Evolutionary conservation across 1,140 invertebrate genomes (phyloP).

Genomic region (Wasmannia auropunctata): DNA sequence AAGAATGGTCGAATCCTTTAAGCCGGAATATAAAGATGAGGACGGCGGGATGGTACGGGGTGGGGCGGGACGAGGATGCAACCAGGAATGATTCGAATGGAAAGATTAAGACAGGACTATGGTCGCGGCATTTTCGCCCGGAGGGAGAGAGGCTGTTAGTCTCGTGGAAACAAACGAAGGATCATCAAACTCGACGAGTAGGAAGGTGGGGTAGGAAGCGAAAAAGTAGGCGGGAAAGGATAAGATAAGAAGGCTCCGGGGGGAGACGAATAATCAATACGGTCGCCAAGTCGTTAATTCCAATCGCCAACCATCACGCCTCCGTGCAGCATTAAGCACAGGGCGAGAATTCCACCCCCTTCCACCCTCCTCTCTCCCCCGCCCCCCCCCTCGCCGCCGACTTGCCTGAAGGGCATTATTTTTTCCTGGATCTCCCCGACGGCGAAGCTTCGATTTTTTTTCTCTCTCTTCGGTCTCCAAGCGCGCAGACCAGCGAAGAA

Average conservation of each 20-base stretch:
- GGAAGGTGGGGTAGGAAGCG: neutral
- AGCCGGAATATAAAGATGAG: slow-evolving; percentile 26
- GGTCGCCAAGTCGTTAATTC: slow-evolving; percentile 82
- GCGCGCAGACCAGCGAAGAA: neutral
- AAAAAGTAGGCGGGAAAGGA: slow-evolving; percentile 46
- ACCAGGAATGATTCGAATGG: slow-evolving; percentile 23
- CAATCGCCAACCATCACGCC: slow-evolving; percentile 81
- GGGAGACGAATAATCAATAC: slow-evolving; percentile 80
- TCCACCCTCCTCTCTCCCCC: too few species aligned
- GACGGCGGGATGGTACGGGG: neutral
- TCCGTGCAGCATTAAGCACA: slow-evolving; percentile 73
- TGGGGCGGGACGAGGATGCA: neutral
- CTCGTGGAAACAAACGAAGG: slow-evolving; percentile 42
- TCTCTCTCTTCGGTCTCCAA: slow-evolving; percentile 3
- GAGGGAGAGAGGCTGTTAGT: slow-evolving; percentile 16
- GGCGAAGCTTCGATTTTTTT: slow-evolving; percentile 28
- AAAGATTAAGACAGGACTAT: slow-evolving; percentile 44
- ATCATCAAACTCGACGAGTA: slow-evolving; percentile 35
- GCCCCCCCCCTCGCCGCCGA: too few species aligned
- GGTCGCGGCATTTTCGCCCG: neutral
- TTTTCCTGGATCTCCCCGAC: slow-evolving; percentile 7
- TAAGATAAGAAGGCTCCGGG: slow-evolving; percentile 59
- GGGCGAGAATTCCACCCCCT: slow-evolving; percentile 65
- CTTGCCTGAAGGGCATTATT: slow-evolving; percentile 35
- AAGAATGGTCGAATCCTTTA: slow-evolving; percentile 46